Conservation (phyloP, 2,888 invertebrate genomes). For the Epirrhoe alternata region DNA sequence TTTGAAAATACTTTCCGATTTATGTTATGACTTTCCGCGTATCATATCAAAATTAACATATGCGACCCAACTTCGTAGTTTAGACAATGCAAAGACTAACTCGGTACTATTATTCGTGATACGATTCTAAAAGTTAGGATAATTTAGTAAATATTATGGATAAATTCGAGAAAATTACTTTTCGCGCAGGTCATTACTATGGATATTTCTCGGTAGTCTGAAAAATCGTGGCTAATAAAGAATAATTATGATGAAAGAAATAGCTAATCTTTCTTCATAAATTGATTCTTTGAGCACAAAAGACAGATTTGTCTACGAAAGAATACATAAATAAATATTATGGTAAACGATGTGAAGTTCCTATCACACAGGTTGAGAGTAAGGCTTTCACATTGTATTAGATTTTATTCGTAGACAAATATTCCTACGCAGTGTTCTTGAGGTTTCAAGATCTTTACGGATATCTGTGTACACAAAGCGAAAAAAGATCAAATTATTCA, state of each 20-base stretch:
- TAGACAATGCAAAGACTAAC: constrained; percentile 67
- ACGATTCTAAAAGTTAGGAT: constrained; percentile 58
- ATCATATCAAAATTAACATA: constrained; percentile 65
- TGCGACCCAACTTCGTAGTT: constrained; percentile 56
- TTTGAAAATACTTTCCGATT: not conserved
- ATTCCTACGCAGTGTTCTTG: not conserved
- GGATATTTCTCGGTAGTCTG: not conserved
- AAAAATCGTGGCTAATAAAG: not conserved
- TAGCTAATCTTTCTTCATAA: not conserved
- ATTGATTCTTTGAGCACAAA: not conserved
- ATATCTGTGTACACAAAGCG: not conserved
- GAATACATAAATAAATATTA: not conserved
- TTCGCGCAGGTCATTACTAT: not conserved
- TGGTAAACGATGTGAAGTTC: not conserved
- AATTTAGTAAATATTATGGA: constrained; percentile 44
- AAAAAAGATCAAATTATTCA: too few relatives aligned
- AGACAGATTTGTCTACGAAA: not conserved
- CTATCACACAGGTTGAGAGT: not conserved
- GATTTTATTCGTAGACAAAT: not conserved
- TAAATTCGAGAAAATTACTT: constrained; percentile 12
- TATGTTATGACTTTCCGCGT: constrained; percentile 39
- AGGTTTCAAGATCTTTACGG: not conserved
- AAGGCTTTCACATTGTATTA: not conserved
- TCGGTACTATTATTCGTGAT: constrained; percentile 66
- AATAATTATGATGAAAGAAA: not conserved